Evolutionary conservation across 2,888 invertebrate species (phyloP).

Genomic region (Rhorus exstirpatorius): DNA sequence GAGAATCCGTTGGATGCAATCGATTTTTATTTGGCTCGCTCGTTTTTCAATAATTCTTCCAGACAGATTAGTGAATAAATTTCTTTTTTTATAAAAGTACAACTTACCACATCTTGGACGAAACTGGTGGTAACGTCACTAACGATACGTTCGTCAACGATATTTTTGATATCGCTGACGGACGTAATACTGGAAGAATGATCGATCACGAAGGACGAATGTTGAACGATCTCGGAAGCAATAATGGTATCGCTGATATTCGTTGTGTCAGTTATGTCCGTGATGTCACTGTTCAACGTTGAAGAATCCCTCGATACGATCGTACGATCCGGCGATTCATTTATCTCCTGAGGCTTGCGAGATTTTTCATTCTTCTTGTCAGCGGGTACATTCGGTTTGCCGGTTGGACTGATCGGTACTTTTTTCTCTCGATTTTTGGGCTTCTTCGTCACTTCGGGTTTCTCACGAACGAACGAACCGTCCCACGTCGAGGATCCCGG

Average conservation of each 20-base stretch:
- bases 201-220: conserved; percentile 79
- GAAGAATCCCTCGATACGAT: conserved; percentile 56
- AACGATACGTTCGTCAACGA: conserved; percentile 86
- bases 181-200: conserved; percentile 80
- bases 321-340: conserved; percentile 29
- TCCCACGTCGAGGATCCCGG: conserved; percentile 77
- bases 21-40: no score
- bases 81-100: no score
- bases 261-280: conserved; percentile 81
- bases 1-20: no score
- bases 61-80: no score
- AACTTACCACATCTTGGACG: conserved; percentile 78
- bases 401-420: conserved; percentile 30
- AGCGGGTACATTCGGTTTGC: conserved; percentile 67
- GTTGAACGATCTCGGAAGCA: conserved; percentile 79
- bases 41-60: no score
- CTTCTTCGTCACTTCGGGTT: conserved; percentile 70
- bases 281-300: conserved; percentile 74
- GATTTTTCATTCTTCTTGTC: conserved; percentile 62
- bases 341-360: conserved; percentile 64
- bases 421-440: conserved; percentile 56
- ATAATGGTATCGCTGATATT: conserved; percentile 86
- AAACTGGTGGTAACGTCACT: conserved; percentile 83
- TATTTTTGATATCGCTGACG: conserved; percentile 77
- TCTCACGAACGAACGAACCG: conserved; percentile 76